Base-by-base conservation (phyloP, 2,113 vertebrate species). In the Numida meleagris region DNA sequence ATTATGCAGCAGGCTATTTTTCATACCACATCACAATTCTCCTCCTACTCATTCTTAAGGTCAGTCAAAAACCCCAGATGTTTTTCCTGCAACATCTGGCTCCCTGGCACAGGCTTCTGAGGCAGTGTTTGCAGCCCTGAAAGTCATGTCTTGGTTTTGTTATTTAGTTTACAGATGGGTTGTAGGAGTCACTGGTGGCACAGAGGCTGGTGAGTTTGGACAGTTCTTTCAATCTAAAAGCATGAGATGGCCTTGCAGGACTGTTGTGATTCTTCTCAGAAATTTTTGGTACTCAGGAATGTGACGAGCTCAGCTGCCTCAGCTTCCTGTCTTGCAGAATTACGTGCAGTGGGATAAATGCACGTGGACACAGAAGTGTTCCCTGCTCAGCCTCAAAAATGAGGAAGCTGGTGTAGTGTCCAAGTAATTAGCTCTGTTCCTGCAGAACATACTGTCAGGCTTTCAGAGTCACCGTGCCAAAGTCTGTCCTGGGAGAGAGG, bases 21-120 rank as follows among this genome's bases (percentile, higher is more conserved):
- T 95, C 88, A 83, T 86, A 94, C 94, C 94, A 95, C 93, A 96
- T 96, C 78, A 93, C 81, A 95, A 94, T 96, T 96, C 94, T 95
- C 86, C 95, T 95, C 85, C 96, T 94, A 93, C 92, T 96, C 63
- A 7, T 86, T 61, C 46, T 97, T 94, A 94, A 93, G 84, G 76
- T 84, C 88, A 96, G 90, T 96, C 90, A 95, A 94, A 97, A 95
- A 88, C 81, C 84, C 92, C 93, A 92, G 86, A 90, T 80, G 62
- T 59, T 86, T 78, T 93, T 51, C 38, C 81, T 93, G 58, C 65
- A 96, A 94, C 95, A 94, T 97, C 95, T 97, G 95, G 89, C 50
- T 96, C 50, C 63, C 86, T 96, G 91, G 94, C 92, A 89, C 50
- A 71, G 38, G 72, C 82, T 96, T 94, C 92, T 89, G 90, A 95